Conservation (phyloP, 2,888 invertebrate species). For the Noctuana brunneofusca region DNA sequence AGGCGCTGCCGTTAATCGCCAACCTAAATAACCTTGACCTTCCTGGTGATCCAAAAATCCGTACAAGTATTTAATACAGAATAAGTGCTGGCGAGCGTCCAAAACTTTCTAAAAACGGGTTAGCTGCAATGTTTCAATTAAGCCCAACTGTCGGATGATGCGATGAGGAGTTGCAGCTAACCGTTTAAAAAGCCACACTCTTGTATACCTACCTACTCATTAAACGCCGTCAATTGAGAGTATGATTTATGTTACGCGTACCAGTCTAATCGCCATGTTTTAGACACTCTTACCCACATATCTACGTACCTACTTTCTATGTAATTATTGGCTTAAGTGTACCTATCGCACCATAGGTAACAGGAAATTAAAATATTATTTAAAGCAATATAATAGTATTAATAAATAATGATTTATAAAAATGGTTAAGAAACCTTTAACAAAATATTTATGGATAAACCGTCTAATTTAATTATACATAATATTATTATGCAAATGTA, state of each 20-base stretch:
- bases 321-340: not conserved
- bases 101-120: slow-evolving; percentile 72
- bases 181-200: slow-evolving; percentile 45
- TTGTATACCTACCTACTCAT: slow-evolving; percentile 38
- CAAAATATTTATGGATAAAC: too few relatives aligned
- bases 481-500: too few relatives aligned
- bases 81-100: slow-evolving; percentile 66
- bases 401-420: too few relatives aligned
- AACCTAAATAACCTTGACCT: slow-evolving; percentile 64
- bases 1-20: slow-evolving; percentile 38
- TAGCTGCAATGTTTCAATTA: slow-evolving; percentile 70
- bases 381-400: too few relatives aligned
- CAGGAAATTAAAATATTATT: too few relatives aligned
- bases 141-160: slow-evolving; percentile 45
- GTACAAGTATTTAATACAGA: slow-evolving; percentile 55
- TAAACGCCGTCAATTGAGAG: slow-evolving; percentile 40
- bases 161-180: slow-evolving; percentile 46
- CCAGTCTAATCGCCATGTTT: slow-evolving; percentile 34
- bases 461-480: too few relatives aligned
- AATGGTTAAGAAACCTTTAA: too few relatives aligned
- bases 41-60: slow-evolving; percentile 59
- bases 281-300: not conserved
- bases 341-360: too few relatives aligned
- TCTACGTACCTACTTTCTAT: not conserved
- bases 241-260: slow-evolving; percentile 38